Base-by-base conservation (phyloP, 92 coral and sea anemone genomes). In the Blastomussa wellsi region DNA sequence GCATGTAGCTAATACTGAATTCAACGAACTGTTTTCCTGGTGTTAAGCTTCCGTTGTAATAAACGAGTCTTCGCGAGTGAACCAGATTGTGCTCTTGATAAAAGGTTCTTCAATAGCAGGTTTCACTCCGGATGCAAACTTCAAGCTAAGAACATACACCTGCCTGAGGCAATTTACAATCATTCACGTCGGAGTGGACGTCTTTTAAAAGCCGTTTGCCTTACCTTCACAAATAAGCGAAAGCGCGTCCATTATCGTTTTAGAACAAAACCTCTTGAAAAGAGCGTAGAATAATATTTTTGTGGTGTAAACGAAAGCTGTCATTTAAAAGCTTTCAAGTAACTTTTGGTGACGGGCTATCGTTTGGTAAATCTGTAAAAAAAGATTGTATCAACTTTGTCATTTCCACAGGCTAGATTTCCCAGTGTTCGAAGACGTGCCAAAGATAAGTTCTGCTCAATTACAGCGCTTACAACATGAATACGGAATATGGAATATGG, bases 91-190 rank as follows among this genome's bases (percentile, higher is more conserved):
- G 0, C 1, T 49, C 77, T 31, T 47, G 76, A 81, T 81, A 65
- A 28, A 20, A 32, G 28, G n/a, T 10, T 37, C 52, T 62, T 31
- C 24, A 51, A 28, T 41, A 33, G 44, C 72, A 33, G 75, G 66
- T 80, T 80, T 7, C 70, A 36, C 68, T 20, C 78, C 86, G 79
- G 85, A 82, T 52, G 77, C 37, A 68, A 72, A 36, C 33, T 68
- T 22, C 17, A 24, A 53, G 24, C 29, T 47, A 81, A 31, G 72
- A 52, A 74, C 4, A 1, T 8, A 67, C 9, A 2, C 15, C 42
- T 14, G 33, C 84, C 75, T 7, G 38, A 44, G 55, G 84, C 75
- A 29, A 57, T 65, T 24, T 20, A 16, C 69, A 22, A 35, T 15
- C 38, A 15, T 44, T 79, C 60, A 5, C 20, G 28, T 64, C 5